Evolutionary conservation across 2,797 vertebrate species (phyloP), one percentile per base, ranked within the genome.

Genomic region (Chrysocyon brachyurus): DNA sequence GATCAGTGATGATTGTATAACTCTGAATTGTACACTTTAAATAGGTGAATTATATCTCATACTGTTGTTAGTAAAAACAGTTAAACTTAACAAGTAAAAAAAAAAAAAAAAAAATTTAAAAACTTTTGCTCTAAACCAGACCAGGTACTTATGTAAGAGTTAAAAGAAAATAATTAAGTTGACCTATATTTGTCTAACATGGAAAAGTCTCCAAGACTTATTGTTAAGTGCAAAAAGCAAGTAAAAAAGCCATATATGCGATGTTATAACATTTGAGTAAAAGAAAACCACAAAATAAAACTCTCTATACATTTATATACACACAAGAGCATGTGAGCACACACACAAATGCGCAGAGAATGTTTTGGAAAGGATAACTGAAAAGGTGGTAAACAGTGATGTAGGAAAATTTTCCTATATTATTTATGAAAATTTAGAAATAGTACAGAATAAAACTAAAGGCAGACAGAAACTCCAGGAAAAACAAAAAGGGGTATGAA

Each of bases 401-500:
- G 4, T 46, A 75, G 21, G 26, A 64, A 86, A 56, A 36, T 19
- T 78, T 52, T 56, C 33, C 36, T 82, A 83, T 12, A 87, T 81
- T 77, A 92, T 78, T 92, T 83, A 87, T 52, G 73, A 84, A 79
- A 95, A n/a, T 10, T n/a, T 56, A n/a, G 49, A 52, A 77, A 64
- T 89, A 88, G 40, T 70, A 10, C 3, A 89, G 31, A 92, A 56
- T 95, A 59, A 85, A 96, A 90, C 49, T 94, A 59, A 75, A 96
- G 88, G 52, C 78, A 88, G 31, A 63, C 6, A 40, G 54, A 75
- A 85, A 91, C 22, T 70, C 52, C 10, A 91, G 28, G 77, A n/a
- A 63, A 93, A 96, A 52, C 33, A 89, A 91, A 91, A 88, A 36
- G 6, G 40, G 73, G 1, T 56, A 77, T 57, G 79, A 84, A 95